Base-by-base conservation (phyloP, 2,797 vertebrate species). In the Phrynocephalus vlangalii region DNA sequence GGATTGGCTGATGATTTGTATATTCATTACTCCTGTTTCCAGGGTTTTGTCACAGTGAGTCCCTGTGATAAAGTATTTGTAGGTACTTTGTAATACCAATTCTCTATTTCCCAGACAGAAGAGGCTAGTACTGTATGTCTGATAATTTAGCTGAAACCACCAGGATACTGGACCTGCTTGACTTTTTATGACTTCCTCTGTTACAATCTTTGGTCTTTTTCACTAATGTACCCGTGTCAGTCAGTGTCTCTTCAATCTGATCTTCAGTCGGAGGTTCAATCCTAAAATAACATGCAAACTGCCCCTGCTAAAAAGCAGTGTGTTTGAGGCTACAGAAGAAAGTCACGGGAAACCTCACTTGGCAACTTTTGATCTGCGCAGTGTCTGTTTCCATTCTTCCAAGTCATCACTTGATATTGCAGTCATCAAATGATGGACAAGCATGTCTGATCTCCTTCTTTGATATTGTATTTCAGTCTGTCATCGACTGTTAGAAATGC, bases 381-480 rank as follows among this genome's bases (percentile, higher is more conserved):
- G 33, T 63, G 13, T 72, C 85, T 30, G 20, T 56, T 66, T 84
- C 24, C 13, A 10, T 10, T 66, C 24, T 8, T 66, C 16, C 5
- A 38, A 79, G 68, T 79, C 68, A 79, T 67, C 13, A 18, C 50
- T 60, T 83, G 76, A 79, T 79, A 77, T 18, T 84, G 15, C 28
- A 73, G 70, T 67, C 70, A 50, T 79, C 44, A 73, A 52, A 73
- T 84, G 71, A 68, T 80, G 22, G 60, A 80, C 10, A 60, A 24
- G 20, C 30, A 44, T 20, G n/a, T 81, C 70, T 85, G 87, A 88
- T 63, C 56, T 80, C 56, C n/a, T n/a, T 48, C 70, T 80, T 80
- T 5, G 30, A 26, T 24, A 76, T 56, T 70, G 24, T 48, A 28
- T 6, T 30, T 86, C 83, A 87, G 3, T 44, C 73, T 68, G 10